Base-by-base conservation (phyloP, 2,888 invertebrate species). In the Pandemis corylana region DNA sequence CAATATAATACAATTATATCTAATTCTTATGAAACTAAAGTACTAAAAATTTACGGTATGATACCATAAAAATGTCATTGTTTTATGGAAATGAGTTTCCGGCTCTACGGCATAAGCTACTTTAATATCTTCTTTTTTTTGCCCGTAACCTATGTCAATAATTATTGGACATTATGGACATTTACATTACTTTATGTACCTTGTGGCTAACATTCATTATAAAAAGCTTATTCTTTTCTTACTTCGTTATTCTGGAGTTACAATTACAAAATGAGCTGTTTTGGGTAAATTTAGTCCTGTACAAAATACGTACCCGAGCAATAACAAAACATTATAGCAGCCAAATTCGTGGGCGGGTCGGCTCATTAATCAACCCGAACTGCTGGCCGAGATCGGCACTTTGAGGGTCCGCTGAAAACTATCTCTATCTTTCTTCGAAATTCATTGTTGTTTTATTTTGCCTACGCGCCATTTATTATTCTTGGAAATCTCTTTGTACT, bases 331-430 rank as follows among this genome's bases (percentile, higher is more conserved):
- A 75, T 75, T 65, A 73, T 71, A 77, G 77, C 76, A 75, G 77
- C 76, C 77, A 77, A 78, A 75, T 77, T 72, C 61, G 76, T 78
- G 74, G 80, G 79, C 76, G 80, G 79, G 76, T 77, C 72, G 72
- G 68, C 76, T 78, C 80, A 81, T 82, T 82, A 80, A 81, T 82
- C 81, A 82, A 75, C 76, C 72, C 41, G 76, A 78, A 78, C 78
- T 76, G 79, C 76, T 75, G 77, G 61, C 76, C 77, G 70, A 77
- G 75, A 80, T 78, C 75, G 77, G 72, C 76, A 71, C 74, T 76
- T 77, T 70, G 70, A 75, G 70, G 87, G 74, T 74, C 61, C 49
- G 46, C 77, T 77, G 67, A 75, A 77, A 80, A 78, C 68, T 77
- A 72, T 70, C 71, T 77, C 65, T 76, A 71, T 75, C 72, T 73